Evolutionary conservation across 2,797 vertebrate genomes (phyloP).

Genomic region (Periparus ater): DNA sequence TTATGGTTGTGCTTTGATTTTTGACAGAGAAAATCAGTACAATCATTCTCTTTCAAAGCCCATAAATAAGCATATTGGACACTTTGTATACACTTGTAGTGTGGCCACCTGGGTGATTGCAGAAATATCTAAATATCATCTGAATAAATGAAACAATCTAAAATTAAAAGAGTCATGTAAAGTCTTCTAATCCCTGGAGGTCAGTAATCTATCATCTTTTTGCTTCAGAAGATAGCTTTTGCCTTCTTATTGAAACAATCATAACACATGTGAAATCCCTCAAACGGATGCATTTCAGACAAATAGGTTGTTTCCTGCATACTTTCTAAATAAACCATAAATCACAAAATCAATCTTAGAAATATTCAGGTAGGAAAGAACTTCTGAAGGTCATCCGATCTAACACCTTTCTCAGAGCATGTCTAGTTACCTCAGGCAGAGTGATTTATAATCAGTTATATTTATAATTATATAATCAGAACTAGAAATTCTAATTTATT

Average conservation of each 20-base stretch:
- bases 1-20: background rate
- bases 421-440: background rate
- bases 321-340: background rate
- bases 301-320: background rate
- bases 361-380: background rate
- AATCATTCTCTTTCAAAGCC: background rate
- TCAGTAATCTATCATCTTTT: background rate
- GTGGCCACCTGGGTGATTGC: background rate
- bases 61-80: background rate
- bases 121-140: background rate
- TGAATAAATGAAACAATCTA: background rate
- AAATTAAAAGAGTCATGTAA: background rate
- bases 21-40: background rate
- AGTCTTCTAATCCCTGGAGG: background rate
- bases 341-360: background rate
- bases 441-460: background rate
- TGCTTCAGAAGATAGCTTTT: background rate
- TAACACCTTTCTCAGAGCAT: background rate
- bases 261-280: background rate
- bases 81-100: background rate
- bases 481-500: background rate
- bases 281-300: background rate
- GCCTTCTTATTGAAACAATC: background rate
- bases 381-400: background rate
- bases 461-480: background rate